Base-by-base conservation (phyloP, 2,797 vertebrate species). In the Florisuga fusca region DNA sequence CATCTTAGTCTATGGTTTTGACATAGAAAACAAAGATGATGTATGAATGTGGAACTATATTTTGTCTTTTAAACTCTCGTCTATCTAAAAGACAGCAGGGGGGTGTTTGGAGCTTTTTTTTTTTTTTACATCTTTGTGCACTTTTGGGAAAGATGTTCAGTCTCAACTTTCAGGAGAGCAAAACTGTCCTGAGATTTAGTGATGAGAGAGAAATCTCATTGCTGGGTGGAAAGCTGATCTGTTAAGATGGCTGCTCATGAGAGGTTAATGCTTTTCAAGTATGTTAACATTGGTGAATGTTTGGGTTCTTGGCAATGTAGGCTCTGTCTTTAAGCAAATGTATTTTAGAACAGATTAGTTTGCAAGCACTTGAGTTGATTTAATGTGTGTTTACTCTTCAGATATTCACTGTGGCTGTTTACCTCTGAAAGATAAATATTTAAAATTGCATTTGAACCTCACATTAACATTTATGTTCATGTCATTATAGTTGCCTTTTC, bases 391-490 rank as follows among this genome's bases (percentile, higher is more conserved):
- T 97, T 97, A 96, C 84, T 96, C 94, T 95, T 97, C 89, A 94
- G 92, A 94, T 97, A 94, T 78, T 89, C 91, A 89, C 87, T 87
- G 66, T 92, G 90, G 92, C 76, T 97, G 90, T 97, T 98, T 97
- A 95, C 96, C 88, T 97, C 85, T 83, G 84, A 77, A 96, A 96
- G 97, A 97, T 96, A 97, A 97, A 97, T 96, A 97, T 95, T 95
- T 97, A 95, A 97, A 96, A 97, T 96, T 97, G 69, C 46, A 69
- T 96, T 97, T 90, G 90, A 97, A 90, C 74, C 64, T 95, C 92
- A 93, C 78, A 95, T 97, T 97, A 96, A 96, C 95, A 90, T 98
- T 97, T 97, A 95, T 97, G 94, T 95, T 97, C 29, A 12, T 94
- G 85, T 91, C 94, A 89, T 97, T 97, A 97, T 57, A 86, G 87